These are phyloP conservation scores for Craniophora ligustri DNA, from an alignment of 2,888 invertebrate genomes.

Conservation along the genomic window DNA sequence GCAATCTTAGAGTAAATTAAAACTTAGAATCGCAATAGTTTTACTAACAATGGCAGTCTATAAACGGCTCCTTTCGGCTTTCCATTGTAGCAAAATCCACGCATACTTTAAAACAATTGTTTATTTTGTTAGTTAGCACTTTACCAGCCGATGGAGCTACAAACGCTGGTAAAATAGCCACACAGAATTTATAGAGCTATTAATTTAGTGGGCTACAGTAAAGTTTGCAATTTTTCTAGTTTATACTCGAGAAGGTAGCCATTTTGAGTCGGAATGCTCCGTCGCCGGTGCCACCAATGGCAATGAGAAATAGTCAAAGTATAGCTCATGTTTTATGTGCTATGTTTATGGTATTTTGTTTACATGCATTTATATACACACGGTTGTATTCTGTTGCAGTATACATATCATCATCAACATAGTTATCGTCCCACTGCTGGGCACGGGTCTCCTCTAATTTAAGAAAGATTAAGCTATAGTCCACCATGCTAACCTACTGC, in stretches of 20 bases:
- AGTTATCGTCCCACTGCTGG: no score
- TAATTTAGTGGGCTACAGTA: constrained; percentile 39
- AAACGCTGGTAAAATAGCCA: constrained; percentile 16
- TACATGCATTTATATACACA: no score
- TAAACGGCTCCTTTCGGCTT: neutral
- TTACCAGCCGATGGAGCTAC: constrained; percentile 33
- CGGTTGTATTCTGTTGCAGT: no score
- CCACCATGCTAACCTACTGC: no score
- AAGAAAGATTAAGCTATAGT: no score
- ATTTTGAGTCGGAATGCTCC: constrained; percentile 14
- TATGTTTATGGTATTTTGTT: no score
- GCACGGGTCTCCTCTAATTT: no score
- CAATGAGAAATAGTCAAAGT: neutral
- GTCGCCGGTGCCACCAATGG: neutral
- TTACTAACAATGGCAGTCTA: no score
- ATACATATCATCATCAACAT: no score
- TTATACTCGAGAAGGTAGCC: constrained; percentile 27
- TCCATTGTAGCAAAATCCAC: constrained; percentile 1
- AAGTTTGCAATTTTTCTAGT: constrained; percentile 40
- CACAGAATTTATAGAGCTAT: constrained; percentile 45
- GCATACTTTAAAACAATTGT: constrained; percentile 29
- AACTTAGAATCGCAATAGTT: no score
- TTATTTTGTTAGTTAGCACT: constrained; percentile 43
- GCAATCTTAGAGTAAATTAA: no score
- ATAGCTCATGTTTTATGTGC: no score